phyloP scores from a whole-genome alignment of 64 coral and sea anemone species.

The Catalaphyllia jardinei region DNA sequence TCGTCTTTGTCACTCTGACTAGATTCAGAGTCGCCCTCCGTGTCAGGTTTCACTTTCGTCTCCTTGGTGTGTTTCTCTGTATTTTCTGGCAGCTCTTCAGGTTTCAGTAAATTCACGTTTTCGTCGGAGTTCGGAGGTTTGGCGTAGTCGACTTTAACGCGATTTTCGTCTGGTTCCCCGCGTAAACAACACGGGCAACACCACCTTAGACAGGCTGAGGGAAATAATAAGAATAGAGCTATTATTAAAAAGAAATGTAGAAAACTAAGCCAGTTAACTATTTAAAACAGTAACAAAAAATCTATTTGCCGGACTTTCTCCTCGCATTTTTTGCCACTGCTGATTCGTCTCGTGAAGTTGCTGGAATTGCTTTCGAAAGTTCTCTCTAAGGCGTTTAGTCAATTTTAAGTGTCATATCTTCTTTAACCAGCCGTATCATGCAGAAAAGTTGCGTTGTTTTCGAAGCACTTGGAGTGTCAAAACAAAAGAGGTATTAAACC shows the following conservation, averaged over 20 bases:
- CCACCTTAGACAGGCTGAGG: constrained; percentile 12
- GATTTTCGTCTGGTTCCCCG: constrained; percentile 23
- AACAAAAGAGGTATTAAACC: no score
- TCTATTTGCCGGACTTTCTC: no score
- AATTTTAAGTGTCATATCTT: no score
- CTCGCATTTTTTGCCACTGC: no score
- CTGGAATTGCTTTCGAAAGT: no score
- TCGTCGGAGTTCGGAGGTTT: background rate
- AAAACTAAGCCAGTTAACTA: no score
- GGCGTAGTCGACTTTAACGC: constrained; percentile 10
- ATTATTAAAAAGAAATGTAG: background rate
- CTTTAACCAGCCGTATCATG: no score
- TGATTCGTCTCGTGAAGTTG: no score
- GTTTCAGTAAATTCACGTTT: constrained; percentile 10
- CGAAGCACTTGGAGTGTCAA: no score
- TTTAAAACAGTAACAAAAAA: no score
- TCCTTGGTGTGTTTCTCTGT: background rate
- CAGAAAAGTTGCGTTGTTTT: no score
- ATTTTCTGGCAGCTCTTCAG: background rate
- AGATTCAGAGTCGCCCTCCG: background rate
- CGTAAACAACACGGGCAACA: constrained; percentile 41
- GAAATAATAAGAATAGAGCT: background rate
- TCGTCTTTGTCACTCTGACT: background rate
- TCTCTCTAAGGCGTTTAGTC: no score
- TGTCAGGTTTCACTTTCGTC: background rate